phyloP scores from a whole-genome alignment of 2,797 vertebrate species.

The Squalus acanthias region DNA sequence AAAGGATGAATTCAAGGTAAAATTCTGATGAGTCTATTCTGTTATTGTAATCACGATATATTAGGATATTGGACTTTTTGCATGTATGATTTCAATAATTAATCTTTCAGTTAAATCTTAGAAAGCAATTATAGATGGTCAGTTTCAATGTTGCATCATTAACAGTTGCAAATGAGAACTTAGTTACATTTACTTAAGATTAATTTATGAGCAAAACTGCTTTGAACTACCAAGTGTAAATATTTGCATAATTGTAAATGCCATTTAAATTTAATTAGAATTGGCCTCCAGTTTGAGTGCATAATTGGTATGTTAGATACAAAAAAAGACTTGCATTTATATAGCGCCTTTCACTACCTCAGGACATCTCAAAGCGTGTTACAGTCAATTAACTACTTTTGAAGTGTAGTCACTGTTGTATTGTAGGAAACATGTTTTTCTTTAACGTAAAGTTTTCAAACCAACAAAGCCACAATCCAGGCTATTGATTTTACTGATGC shows the following conservation, averaged over 20 bases:
- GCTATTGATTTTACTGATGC: neutral
- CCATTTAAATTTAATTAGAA: neutral
- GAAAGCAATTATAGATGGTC: neutral
- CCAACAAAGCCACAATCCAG: neutral
- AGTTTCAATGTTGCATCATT: neutral
- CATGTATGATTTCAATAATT: neutral
- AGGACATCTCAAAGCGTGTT: neutral
- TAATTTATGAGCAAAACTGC: neutral
- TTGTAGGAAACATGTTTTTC: neutral
- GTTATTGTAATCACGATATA: neutral
- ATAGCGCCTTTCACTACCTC: too few species aligned
- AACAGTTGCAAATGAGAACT: neutral
- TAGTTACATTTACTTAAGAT: neutral
- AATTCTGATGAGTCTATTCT: neutral
- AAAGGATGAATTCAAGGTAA: neutral
- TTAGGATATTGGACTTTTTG: neutral
- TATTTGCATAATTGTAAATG: neutral
- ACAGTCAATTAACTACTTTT: neutral
- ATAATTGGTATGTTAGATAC: neutral
- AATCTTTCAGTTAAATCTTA: neutral
- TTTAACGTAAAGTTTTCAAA: neutral
- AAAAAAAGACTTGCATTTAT: neutral
- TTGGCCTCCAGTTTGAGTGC: neutral
- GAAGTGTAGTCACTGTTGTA: neutral
- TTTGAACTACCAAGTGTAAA: neutral